phyloP scores from a whole-genome alignment of 2,113 vertebrate species.

The Phrynosoma platyrhinos region DNA sequence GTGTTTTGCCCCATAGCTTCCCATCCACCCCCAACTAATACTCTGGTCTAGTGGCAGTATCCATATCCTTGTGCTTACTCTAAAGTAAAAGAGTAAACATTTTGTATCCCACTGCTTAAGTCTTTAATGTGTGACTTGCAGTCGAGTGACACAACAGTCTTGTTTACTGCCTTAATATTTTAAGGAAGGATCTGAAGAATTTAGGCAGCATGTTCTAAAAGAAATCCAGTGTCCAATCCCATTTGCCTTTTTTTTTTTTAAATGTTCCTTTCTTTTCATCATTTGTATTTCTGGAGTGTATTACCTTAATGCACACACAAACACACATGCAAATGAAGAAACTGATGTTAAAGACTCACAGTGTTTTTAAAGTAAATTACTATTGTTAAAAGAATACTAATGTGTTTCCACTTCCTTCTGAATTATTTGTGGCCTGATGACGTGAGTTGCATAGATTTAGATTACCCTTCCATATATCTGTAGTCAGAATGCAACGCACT shows the following conservation, averaged over 20 bases:
- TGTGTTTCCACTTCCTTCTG: slow-evolving; percentile 37
- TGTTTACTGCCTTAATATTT: not conserved
- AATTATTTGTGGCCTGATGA: slow-evolving; percentile 46
- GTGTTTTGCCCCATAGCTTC: no score
- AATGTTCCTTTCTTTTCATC: not conserved
- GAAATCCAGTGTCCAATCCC: not conserved
- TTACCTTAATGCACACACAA: not conserved
- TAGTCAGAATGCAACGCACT: slow-evolving; percentile 35
- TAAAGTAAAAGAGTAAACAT: not conserved
- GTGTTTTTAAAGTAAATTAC: slow-evolving; percentile 35
- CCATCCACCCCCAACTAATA: no score
- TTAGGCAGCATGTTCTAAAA: not conserved
- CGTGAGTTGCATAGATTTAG: slow-evolving; percentile 29
- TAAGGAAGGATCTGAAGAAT: not conserved
- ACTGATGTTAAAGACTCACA: not conserved
- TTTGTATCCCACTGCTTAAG: no score
- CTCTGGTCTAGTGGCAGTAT: no score
- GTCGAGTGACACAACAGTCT: not conserved
- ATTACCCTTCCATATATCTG: slow-evolving; percentile 3
- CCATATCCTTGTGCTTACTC: not conserved
- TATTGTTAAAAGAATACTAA: slow-evolving; percentile 46
- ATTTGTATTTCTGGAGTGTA: not conserved
- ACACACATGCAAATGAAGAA: not conserved
- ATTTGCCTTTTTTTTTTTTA: not conserved
- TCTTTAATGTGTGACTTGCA: no score